Evolutionary conservation across 2,113 vertebrate species (phyloP).

Genomic region (Anolis sagrei): DNA sequence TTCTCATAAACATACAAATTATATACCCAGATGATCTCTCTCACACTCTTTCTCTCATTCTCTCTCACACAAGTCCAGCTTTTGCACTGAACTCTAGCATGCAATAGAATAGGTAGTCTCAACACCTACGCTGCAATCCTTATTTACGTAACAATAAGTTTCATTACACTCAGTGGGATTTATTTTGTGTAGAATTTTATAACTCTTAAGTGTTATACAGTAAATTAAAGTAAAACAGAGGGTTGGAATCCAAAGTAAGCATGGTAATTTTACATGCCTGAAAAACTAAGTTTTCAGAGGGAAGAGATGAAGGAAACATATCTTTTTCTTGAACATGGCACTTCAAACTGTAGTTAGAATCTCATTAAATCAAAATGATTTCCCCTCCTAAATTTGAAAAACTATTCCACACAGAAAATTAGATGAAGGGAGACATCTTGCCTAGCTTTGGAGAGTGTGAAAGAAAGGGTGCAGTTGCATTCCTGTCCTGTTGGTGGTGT

Average conservation of each 20-base stretch:
- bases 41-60: neutral
- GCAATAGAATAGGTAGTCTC: neutral
- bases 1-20: slow-evolving; percentile 42
- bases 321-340: neutral
- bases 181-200: too few relatives aligned
- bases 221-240: neutral
- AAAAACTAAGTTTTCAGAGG: neutral
- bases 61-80: slow-evolving; percentile 1
- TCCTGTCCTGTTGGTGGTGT: too few relatives aligned
- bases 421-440: neutral
- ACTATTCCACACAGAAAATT: neutral
- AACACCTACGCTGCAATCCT: neutral
- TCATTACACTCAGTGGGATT: too few relatives aligned
- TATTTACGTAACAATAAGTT: neutral
- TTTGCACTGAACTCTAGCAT: neutral
- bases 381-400: neutral
- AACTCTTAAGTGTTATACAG: neutral
- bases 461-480: too few relatives aligned
- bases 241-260: neutral
- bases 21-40: slow-evolving; percentile 23
- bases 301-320: neutral
- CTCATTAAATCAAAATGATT: neutral
- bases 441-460: too few relatives aligned
- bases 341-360: neutral
- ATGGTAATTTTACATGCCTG: neutral